Percentiles rank a stretch among this genome's conserved stretches.
These are phyloP conservation scores for Caenorhabditis sp. DNA, from an alignment of 2,888 invertebrate species.

Conservation along the genomic window DNA sequence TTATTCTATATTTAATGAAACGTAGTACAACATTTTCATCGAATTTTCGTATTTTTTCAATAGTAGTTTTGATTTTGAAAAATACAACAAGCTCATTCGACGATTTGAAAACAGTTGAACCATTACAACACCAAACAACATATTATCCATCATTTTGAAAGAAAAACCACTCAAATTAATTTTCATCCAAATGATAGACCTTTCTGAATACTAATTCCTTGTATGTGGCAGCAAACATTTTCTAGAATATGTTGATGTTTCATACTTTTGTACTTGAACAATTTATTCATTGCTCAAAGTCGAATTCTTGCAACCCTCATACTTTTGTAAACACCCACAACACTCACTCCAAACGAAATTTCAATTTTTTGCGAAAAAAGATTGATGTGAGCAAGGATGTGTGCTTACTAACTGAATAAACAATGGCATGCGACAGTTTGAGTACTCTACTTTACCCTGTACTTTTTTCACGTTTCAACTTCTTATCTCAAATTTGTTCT, in stretches of 20 bases:
- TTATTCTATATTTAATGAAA: not conserved
- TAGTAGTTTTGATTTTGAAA: not conserved
- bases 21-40: not conserved
- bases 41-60: not conserved
- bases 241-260: too few relatives aligned
- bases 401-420: slow-evolving; percentile 1
- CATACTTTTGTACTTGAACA: too few relatives aligned
- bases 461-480: not conserved
- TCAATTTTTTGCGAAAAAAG: not conserved
- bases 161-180: too few relatives aligned
- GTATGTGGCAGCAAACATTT: too few relatives aligned
- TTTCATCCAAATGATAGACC: too few relatives aligned
- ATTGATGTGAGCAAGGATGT: not conserved
- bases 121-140: too few relatives aligned
- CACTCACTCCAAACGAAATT: not conserved
- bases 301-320: not conserved
- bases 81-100: too few relatives aligned
- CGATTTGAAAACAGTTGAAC: too few relatives aligned
- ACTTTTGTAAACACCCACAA: not conserved
- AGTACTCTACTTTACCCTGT: not conserved
- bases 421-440: not conserved
- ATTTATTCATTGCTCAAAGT: too few relatives aligned
- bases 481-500: not conserved
- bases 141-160: too few relatives aligned
- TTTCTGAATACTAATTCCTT: too few relatives aligned